These are phyloP conservation scores for Amphibalanus amphitrite DNA, from an alignment of 1,140 invertebrate genomes.

Conservation along the genomic window DNA sequence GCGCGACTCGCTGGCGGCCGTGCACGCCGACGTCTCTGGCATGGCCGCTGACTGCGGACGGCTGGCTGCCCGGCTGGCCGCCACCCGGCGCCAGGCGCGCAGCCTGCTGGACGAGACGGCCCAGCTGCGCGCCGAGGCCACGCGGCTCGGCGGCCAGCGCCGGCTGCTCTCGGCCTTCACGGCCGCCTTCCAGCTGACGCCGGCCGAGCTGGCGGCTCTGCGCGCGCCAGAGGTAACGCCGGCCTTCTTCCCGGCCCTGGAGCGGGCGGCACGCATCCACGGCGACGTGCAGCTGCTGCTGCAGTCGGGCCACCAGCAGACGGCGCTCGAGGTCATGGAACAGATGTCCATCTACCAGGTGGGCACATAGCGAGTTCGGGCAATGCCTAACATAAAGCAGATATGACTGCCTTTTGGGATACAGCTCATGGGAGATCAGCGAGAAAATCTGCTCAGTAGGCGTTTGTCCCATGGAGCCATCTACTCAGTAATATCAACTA, in stretches of 20 bases:
- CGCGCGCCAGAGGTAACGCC: conserved; percentile 51
- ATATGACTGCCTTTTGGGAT: no score
- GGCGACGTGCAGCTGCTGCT: conserved; percentile 50
- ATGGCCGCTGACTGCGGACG: conserved; percentile 68
- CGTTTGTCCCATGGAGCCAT: no score
- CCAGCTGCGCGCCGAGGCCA: conserved; percentile 63
- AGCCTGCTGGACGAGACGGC: conserved; percentile 75
- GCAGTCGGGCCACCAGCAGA: conserved; percentile 62
- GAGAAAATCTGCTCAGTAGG: no score
- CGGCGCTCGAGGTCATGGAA: conserved; percentile 87
- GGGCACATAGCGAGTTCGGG: no score
- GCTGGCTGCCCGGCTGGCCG: conserved; percentile 66
- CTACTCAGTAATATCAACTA: no score
- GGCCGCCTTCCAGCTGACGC: conserved; percentile 59
- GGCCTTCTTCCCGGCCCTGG: conserved; percentile 60
- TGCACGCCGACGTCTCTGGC: conserved; percentile 57
- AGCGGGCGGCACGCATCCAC: conserved; percentile 55
- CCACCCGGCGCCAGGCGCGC: conserved; percentile 69
- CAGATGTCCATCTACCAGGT: conserved; percentile 39
- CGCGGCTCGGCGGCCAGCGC: conserved; percentile 51
- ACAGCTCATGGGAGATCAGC: no score
- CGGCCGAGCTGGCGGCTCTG: conserved; percentile 53
- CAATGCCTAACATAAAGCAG: no score
- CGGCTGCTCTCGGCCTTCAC: conserved; percentile 64
- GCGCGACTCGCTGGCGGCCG: conserved; percentile 60